These are phyloP conservation scores for Oedothorax gibbosus DNA, from an alignment of 1,140 invertebrate species.

Conservation along the genomic window DNA sequence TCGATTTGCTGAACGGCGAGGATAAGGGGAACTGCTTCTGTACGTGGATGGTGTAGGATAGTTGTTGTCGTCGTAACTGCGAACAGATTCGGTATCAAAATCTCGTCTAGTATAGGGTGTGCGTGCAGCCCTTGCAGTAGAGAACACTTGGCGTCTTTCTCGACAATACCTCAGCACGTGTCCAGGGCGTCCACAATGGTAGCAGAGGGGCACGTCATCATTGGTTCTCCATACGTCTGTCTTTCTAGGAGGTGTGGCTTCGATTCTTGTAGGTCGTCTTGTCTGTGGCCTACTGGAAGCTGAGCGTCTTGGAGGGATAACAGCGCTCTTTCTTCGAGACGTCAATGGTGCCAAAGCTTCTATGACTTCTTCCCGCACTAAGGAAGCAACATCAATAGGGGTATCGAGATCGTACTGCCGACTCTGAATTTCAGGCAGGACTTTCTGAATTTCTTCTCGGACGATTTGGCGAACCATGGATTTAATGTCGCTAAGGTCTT, in stretches of 20 bases:
- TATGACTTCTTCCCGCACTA: constrained; percentile 5
- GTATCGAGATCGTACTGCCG: not conserved
- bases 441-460: constrained; percentile 11
- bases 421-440: constrained; percentile 6
- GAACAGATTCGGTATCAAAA: not conserved
- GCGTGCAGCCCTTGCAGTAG: not conserved
- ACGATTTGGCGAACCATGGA: not conserved
- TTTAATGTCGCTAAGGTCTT: not conserved
- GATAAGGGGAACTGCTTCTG: constrained; percentile 3
- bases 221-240: constrained; percentile 23
- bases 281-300: not conserved
- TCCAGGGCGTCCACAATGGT: constrained; percentile 8
- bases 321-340: not conserved
- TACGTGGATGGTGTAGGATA: not conserved
- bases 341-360: not conserved
- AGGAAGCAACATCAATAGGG: constrained; percentile 3
- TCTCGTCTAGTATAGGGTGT: not conserved
- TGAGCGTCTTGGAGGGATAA: not conserved
- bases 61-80: not conserved
- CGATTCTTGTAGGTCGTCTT: not conserved
- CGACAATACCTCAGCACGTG: constrained; percentile 14
- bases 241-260: too few relatives aligned
- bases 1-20: not conserved
- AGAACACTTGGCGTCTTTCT: constrained; percentile 9
- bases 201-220: constrained; percentile 17